Evolutionary conservation across 30 jellyfish, hydroid and myxozoan species (phyloP), one percentile per base, ranked within the genome.

Genomic region (Nemopilema nomurai): DNA sequence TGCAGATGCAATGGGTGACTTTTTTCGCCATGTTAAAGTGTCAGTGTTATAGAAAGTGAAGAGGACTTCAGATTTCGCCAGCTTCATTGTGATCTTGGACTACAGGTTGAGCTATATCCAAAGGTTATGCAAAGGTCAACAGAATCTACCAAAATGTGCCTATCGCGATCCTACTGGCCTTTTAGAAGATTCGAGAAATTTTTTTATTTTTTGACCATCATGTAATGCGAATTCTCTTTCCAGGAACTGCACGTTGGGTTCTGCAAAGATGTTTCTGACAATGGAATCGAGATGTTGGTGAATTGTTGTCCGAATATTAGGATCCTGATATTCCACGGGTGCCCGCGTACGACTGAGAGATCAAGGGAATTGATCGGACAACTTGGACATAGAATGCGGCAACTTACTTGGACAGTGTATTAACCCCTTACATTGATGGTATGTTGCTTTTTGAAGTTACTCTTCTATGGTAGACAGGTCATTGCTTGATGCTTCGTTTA

Each of bases 271-370:
- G 85, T 89, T 17, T 80, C 82, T 0, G 91, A 89, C 24, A 63
- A 19, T 67, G 97, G 92, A 18, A 76, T 89, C 16, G 69, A 66
- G 13, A 0, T 41, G 73, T 26, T 80, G 21, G 49, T 65, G 7
- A 49, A 76, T 32, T n/a, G 31, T 23, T 88, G 96, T 49, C 69
- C 79, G 31, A 25, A 63, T 25, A 27, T 88, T 49, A 66, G 68
- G 69, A 80, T 89, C 28, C 82, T 89, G 22, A 65, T 69, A 41
- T 80, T 74, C 79, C 92, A 88, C 62, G 96, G 96, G 7, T 88
- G 96, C 51, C 96, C 96, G 20, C 76, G 18, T 29, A 41, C 76
- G 19, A 79, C 96, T 26, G 87, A 71, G 6, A 49, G 77, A 25
- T 80, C 96, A 19, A 68, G 92, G 20, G 92, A 69, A 50, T 22